Base-by-base conservation (phyloP, 2,113 vertebrate species). In the Corythaeola cristata region DNA sequence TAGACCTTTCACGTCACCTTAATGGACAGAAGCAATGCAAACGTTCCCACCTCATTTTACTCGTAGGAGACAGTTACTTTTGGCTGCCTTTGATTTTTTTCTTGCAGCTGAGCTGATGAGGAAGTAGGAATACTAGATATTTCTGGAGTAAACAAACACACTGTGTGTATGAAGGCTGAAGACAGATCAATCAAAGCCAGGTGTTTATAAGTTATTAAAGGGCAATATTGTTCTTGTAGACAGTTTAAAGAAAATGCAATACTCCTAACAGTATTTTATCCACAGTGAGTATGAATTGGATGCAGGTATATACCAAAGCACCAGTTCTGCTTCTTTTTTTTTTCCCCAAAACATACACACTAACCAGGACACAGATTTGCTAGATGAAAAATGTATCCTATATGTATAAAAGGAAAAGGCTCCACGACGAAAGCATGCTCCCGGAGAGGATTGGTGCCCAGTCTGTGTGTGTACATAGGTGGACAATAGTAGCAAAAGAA, bases 1-100 rank as follows among this genome's bases (percentile, higher is more conserved):
- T 45, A 83, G 87, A 96, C 89, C 79, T 93, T 95, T 93, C 84
- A 39, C 37, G 1, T 94, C 78, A 78, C 85, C 87, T 96, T 71
- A 88, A 89, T 81, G 63, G 94, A 39, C 49, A 47, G 6, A 59
- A 91, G 67, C 2, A 1, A 85, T 92, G 45, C 90, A 94, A 79
- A 73, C 6, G 6, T 92, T 74, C 78, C 86, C 62, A 80, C 58
- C 41, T 20, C 16, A 8, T 90, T 96, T 77, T 91, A 49, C 68
- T 92, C 84, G 47, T 56, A 44, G 9, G 5, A 82, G 49, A 56
- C 53, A 75, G 39, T 80, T 90, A 45, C 77, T 88, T 94, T 92
- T 88, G 69, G 23, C 62, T 75, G 77, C n/a, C 77, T 91, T 87
- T 91, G 75, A 50, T 72, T 93, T 96, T 83, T 89, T 68, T 23